Percentiles rank a stretch among this genome's conserved stretches.
phyloP scores from a whole-genome alignment of 2,888 invertebrate species.

The Meiosimyza decipiens region DNA sequence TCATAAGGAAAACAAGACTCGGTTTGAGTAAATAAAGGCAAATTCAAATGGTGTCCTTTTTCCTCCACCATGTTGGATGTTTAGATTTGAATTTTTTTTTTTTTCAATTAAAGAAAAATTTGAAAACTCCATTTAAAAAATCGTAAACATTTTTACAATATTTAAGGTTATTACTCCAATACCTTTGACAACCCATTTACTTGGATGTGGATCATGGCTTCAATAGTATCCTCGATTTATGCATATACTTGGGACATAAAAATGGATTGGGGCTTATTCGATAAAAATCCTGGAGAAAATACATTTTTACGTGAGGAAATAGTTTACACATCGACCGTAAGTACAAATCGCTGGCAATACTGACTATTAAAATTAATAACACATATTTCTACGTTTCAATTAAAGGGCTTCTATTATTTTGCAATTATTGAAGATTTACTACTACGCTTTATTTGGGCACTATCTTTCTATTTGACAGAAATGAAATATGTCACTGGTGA shows the following conservation, averaged over 20 bases:
- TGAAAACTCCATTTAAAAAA: not conserved
- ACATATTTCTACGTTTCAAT: constrained; percentile 7
- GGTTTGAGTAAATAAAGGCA: no score
- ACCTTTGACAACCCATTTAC: constrained; percentile 84
- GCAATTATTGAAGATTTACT: constrained; percentile 96
- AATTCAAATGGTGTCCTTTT: no score
- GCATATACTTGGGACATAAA: constrained; percentile 98
- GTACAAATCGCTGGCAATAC: constrained; percentile 49
- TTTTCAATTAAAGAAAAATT: no score
- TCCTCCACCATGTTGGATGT: no score
- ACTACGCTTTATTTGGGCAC: constrained; percentile 92
- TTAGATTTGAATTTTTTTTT: no score
- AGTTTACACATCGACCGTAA: constrained; percentile 91
- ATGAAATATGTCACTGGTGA: constrained; percentile 80
- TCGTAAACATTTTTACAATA: not conserved
- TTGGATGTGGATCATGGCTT: constrained; percentile 89
- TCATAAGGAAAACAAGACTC: no score
- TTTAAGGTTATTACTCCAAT: constrained; percentile 71
- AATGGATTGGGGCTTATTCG: constrained; percentile 99
- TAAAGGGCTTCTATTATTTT: constrained; percentile 87
- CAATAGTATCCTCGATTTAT: constrained; percentile 90
- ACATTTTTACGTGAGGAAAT: constrained; percentile 92
- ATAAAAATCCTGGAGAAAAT: constrained; percentile 91
- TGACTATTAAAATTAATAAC: not conserved
- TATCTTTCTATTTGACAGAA: constrained; percentile 87